These are phyloP conservation scores for Cylloceria caligata DNA, from an alignment of 2,888 invertebrate genomes.

Conservation along the genomic window DNA sequence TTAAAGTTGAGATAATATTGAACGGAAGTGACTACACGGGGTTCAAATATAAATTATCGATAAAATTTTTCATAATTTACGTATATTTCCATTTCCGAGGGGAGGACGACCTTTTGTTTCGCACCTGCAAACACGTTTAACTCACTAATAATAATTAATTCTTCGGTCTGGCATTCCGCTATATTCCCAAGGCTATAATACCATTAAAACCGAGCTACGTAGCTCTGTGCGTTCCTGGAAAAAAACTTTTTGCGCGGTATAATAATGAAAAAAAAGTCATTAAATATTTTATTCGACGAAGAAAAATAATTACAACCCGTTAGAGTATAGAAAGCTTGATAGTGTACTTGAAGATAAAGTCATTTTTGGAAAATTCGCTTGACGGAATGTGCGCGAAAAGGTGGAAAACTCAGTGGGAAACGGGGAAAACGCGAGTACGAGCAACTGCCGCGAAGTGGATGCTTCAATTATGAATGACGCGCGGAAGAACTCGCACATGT, in stretches of 20 bases:
- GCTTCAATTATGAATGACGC: conserved; percentile 60
- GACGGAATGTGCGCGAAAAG: conserved; percentile 17
- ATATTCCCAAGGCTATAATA: neutral
- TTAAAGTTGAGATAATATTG: too few relatives aligned
- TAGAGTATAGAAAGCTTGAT: conserved; percentile 1
- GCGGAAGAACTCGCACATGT: conserved; percentile 19
- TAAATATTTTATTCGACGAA: conserved; percentile 14
- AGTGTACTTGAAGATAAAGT: neutral
- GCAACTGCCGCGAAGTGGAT: conserved; percentile 51
- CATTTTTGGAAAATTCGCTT: conserved; percentile 28
- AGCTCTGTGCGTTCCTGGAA: neutral
- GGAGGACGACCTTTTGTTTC: neutral
- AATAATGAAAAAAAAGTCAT: neutral
- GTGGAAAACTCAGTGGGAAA: neutral
- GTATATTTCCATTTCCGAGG: too few relatives aligned
- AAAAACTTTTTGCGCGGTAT: neutral
- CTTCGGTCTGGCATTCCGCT: neutral
- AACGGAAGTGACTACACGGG: too few relatives aligned
- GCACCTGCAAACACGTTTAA: conserved; percentile 16
- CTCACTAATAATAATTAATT: conserved; percentile 10
- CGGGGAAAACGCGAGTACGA: conserved; percentile 25
- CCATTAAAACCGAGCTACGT: conserved; percentile 26
- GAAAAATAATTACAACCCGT: neutral
- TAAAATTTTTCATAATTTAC: too few relatives aligned
- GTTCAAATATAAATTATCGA: too few relatives aligned